These are phyloP conservation scores for Tympanuchus pallidicinctus DNA, from an alignment of 2,113 vertebrate species.

Conservation along the genomic window DNA sequence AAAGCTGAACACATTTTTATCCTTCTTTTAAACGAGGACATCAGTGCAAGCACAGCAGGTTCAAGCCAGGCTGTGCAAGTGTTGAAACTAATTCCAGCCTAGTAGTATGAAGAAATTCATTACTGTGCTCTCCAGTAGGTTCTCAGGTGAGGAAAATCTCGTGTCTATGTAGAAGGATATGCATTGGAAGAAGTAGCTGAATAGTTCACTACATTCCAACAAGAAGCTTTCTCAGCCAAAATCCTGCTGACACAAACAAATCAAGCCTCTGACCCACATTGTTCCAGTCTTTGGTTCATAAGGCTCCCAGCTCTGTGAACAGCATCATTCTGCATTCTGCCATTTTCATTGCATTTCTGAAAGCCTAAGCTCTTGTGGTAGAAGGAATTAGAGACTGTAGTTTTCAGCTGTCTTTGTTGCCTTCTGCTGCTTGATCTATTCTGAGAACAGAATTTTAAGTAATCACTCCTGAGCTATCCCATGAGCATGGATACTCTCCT, in stretches of 20 bases:
- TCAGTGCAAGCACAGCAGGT: neutral
- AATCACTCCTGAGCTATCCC: neutral
- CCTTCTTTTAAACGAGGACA: neutral
- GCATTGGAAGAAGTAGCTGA: accelerated
- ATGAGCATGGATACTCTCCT: neutral
- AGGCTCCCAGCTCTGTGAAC: neutral
- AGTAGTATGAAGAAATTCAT: neutral
- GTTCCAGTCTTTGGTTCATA: neutral
- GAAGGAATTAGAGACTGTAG: neutral
- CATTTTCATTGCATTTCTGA: neutral
- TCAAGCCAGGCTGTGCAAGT: neutral
- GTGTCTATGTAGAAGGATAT: neutral
- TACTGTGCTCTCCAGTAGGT: neutral
- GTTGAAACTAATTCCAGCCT: neutral
- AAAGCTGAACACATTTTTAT: neutral
- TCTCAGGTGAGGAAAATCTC: neutral
- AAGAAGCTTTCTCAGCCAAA: neutral
- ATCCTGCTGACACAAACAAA: neutral
- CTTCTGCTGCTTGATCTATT: neutral
- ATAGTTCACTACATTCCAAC: neutral
- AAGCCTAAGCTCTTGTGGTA: neutral
- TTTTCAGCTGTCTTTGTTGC: neutral
- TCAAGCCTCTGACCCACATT: neutral
- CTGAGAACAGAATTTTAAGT: neutral
- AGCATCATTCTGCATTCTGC: neutral